Base-by-base conservation (phyloP, 2,888 invertebrate species). In the Norana najaformis region DNA sequence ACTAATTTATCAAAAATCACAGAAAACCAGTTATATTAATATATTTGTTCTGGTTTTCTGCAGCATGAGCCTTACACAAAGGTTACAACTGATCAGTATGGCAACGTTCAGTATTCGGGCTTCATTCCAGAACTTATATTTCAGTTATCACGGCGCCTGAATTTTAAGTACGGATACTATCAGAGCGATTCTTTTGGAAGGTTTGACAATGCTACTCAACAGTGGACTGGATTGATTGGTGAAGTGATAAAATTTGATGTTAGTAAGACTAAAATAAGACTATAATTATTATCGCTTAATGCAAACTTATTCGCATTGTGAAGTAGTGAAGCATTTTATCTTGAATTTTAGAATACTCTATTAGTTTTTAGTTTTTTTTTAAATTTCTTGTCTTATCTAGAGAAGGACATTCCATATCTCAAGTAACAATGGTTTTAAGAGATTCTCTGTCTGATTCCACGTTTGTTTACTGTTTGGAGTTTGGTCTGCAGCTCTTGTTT, bases 151-250 rank as follows among this genome's bases (percentile, higher is more conserved):
- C 34, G 89, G 23, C 39, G 88, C 30, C 39, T 90, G 14, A 82
- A 85, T 34, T 85, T 91, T 69, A 88, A 89, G 1, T 88, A 88
- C 39, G 36, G 88, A 30, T 39, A 83, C 16, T 47, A 88, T 82
- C 30, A 69, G 38, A 41, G 37, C n/a, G 23, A 1, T 35, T 83
- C 41, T 35, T 89, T 47, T 47, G 91, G 91, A n/a, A 37, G 36
- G 3, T 53, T 38, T 34, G 39, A 90, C 88, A 88, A 41, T 20
- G 41, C 34, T 47, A 41, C 47, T 23, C 47, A 36, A 30, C 88
- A 83, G 20, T 91, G 91, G 91, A 89, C 23, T 20, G 91, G 91
- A 23, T 88, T 91, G 90, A 90, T 91, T 39, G 91, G 90, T 14
- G 91, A 91, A 88, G 90, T 91, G 23, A 38, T 91, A 37, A 90